A percentile compares a stretch with the other conserved stretches of the same genome.
These are phyloP conservation scores for Siphamia tubifer DNA, from an alignment of 2,113 vertebrate species.

Conservation along the genomic window DNA sequence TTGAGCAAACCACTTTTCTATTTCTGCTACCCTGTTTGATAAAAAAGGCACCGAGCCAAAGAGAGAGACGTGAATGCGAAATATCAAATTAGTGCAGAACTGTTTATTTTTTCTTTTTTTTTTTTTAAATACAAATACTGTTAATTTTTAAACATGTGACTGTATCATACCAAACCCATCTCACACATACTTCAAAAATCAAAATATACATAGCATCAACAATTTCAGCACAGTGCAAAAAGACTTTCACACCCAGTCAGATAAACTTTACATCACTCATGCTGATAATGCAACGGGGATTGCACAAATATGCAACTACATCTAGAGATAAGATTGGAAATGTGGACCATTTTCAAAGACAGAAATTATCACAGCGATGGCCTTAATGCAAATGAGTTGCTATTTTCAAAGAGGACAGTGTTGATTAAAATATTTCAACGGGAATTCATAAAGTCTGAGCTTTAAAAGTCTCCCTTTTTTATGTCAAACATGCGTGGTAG, in stretches of 20 bases:
- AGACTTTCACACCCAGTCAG: conserved; percentile 6
- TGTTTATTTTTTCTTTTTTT: conserved; percentile 40
- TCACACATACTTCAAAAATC: neutral
- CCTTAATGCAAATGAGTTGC: conserved; percentile 18
- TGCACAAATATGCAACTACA: neutral
- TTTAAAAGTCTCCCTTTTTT: neutral
- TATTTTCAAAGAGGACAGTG: neutral
- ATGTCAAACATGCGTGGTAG: neutral
- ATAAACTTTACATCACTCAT: conserved; percentile 15
- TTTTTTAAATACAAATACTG: conserved; percentile 45
- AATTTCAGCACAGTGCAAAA: neutral
- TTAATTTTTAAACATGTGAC: conserved; percentile 29
- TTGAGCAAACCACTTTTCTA: neutral
- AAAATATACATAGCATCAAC: conserved; percentile 18
- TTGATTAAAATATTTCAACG: neutral
- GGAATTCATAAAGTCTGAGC: neutral
- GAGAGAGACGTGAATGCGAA: neutral
- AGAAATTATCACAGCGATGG: neutral
- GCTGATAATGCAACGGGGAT: neutral
- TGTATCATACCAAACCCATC: conserved; percentile 7
- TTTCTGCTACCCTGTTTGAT: neutral
- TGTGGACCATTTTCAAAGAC: neutral
- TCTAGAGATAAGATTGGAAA: neutral
- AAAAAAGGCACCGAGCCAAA: neutral
- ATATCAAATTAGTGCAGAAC: conserved; percentile 53